Evolutionary conservation across 1,140 invertebrate species (phyloP), one percentile per base, ranked within the genome.

Genomic region (Antheraea mylitta): DNA sequence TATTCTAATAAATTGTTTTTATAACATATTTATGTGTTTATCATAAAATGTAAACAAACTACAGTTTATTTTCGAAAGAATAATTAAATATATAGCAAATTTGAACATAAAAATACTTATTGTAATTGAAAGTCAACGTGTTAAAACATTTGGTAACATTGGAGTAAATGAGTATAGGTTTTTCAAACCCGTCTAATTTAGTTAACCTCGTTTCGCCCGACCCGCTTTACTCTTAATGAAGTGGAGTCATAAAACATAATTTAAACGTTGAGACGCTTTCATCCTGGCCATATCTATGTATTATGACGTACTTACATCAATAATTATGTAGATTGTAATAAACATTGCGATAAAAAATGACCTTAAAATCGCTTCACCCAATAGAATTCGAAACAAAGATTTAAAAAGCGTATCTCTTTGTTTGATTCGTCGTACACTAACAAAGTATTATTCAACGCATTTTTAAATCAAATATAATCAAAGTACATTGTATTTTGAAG

Each of bases 161-260:
- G 8, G 38, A 42, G 38, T 42, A 42, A 42, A 42, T 42, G 7
- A 42, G 16, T 53, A 53, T 53, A 53, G 4, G 10, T 9, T n/a
- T 53, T n/a, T 53, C 11, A 16, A 53, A 6, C 16, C 10, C 13
- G 45, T 53, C 61, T 87, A 86, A 88, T 85, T 88, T 89, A 85
- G 87, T 87, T 83, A 80, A 76, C 71, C 78, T 83, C 85, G 82
- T 84, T 85, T 76, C 81, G 75, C 79, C 79, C 75, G 86, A 89
- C 86, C 87, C 78, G 88, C 81, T 89, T 88, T 75, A 73, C 71
- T 73, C 78, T 81, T 81, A 87, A 89, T 86, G 79, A 85, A 87
- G 78, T 53, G 71, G 79, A 71, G 75, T 73, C 80, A 86, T 87
- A 80, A 90, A 84, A 79, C 81, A 78, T 81, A 80, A 71, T 53